Conservation (phyloP, 1,140 invertebrate genomes). For the Manduca sexta region DNA sequence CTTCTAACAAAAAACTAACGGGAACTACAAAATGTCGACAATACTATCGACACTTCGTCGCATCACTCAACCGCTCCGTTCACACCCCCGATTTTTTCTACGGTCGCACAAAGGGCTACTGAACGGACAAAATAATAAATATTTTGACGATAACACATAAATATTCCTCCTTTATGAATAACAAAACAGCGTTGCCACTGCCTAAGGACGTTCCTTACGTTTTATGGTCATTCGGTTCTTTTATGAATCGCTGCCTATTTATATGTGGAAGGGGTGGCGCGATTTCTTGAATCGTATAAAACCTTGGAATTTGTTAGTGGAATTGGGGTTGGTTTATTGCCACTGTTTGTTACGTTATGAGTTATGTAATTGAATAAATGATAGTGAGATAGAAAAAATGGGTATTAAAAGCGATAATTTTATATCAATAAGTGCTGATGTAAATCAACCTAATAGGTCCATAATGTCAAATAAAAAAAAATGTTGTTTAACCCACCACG, state of each 20-base stretch:
- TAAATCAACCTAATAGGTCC: too few species aligned
- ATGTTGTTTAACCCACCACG: too few species aligned
- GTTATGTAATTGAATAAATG: too few species aligned
- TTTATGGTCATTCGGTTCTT: slow-evolving; percentile 58
- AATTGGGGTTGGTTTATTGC: not conserved
- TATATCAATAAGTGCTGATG: too few species aligned
- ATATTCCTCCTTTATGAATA: slow-evolving; percentile 71
- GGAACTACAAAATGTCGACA: too few species aligned
- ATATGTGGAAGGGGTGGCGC: slow-evolving; percentile 40
- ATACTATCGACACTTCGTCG: slow-evolving; percentile 1
- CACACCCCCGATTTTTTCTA: slow-evolving; percentile 65
- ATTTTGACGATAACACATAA: slow-evolving; percentile 73
- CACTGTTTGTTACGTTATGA: too few species aligned
- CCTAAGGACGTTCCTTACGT: slow-evolving; percentile 47
- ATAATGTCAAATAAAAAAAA: too few species aligned
- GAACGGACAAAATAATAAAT: slow-evolving; percentile 70
- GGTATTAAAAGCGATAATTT: too few species aligned
- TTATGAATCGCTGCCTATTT: slow-evolving; percentile 64
- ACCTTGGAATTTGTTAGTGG: slow-evolving; percentile 5
- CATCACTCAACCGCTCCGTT: slow-evolving; percentile 39
- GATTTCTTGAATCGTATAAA: slow-evolving; percentile 15
- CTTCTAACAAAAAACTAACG: too few species aligned
- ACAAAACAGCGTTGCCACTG: slow-evolving; percentile 54
- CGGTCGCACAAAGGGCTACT: slow-evolving; percentile 50
- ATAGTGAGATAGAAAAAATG: too few species aligned